Conservation (phyloP, 2,113 vertebrate genomes). For the Vulpes ferrilata region DNA sequence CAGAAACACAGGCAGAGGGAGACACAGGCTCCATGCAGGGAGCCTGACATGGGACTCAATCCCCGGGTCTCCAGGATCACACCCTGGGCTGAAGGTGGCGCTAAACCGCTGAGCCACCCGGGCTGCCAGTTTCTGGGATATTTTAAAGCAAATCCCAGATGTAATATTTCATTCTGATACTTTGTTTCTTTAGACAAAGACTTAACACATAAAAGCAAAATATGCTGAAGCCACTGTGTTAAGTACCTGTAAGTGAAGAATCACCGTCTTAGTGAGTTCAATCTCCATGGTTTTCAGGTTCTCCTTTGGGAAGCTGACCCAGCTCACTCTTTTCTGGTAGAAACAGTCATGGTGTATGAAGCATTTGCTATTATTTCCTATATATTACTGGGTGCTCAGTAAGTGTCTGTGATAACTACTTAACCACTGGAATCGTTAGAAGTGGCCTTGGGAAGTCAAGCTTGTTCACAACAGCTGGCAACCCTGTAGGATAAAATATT, state of each 20-base stretch:
- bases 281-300: not conserved
- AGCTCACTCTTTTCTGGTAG: not conserved
- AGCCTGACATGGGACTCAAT: too few relatives aligned
- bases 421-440: not conserved
- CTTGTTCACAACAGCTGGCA: not conserved
- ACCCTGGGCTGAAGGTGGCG: too few relatives aligned
- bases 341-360: not conserved
- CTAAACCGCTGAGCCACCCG: too few relatives aligned
- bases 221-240: not conserved
- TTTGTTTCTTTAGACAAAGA: not conserved
- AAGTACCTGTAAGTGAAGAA: not conserved
- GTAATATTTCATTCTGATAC: too few relatives aligned
- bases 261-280: fast-evolving
- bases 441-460: not conserved
- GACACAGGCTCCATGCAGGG: too few relatives aligned
- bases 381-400: not conserved
- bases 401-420: not conserved
- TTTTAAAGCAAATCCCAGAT: not conserved
- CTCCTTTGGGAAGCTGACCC: not conserved
- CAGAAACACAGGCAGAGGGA: too few relatives aligned
- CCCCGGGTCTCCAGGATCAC: too few relatives aligned
- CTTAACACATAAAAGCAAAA: not conserved
- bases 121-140: too few relatives aligned
- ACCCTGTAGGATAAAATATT: not conserved
- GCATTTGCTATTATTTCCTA: not conserved